Conservation (phyloP, 92 coral and sea anemone species). For the Muricea muricata region DNA sequence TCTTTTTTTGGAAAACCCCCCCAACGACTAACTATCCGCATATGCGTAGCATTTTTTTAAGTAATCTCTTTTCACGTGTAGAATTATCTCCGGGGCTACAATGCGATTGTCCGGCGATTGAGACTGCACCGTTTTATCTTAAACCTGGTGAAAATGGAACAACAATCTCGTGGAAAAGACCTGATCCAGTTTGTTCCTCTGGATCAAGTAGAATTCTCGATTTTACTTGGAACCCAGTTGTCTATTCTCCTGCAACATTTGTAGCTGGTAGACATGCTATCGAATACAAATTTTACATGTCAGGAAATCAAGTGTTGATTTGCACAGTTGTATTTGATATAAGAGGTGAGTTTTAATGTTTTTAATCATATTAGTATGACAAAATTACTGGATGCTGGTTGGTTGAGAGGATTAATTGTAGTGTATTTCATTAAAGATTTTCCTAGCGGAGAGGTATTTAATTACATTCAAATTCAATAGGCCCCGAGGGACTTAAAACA, state of each 20-base stretch:
- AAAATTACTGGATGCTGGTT: no score
- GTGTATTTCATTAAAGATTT: no score
- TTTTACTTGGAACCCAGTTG: not conserved
- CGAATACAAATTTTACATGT: not conserved
- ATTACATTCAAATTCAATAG: no score
- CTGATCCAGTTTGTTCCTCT: not conserved
- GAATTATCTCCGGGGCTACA: not conserved
- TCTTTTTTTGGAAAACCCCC: no score
- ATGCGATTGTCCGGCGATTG: not conserved
- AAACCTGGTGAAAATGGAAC: not conserved
- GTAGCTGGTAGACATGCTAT: not conserved
- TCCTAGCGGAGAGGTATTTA: no score
- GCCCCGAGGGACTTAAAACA: no score
- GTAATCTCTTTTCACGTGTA: not conserved
- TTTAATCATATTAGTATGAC: no score
- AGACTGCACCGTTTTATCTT: not conserved
- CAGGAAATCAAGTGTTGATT: not conserved
- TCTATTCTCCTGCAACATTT: not conserved
- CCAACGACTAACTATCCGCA: no score
- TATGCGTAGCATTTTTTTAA: not conserved
- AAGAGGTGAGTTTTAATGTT: not conserved
- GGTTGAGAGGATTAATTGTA: no score
- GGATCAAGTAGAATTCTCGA: not conserved
- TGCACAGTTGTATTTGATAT: slow-evolving; percentile 2
- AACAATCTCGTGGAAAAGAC: not conserved